A percentile compares a stretch with the other conserved stretches of the same genome.
These are phyloP conservation scores for Lasaia peninsularis DNA, from an alignment of 1,140 invertebrate genomes.

Conservation along the genomic window DNA sequence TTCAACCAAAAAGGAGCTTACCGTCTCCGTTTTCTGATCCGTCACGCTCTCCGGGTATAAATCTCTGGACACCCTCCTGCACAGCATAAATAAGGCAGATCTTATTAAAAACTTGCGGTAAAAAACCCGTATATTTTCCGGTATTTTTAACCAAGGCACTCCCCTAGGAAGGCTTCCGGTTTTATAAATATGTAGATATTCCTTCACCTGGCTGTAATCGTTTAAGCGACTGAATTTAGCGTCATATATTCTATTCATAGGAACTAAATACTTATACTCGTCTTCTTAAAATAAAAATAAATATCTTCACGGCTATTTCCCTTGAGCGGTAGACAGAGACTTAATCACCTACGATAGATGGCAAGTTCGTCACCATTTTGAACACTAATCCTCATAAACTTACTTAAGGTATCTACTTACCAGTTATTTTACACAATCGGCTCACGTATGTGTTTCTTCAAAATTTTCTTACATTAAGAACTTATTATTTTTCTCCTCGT, in stretches of 20 bases:
- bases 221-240: slow-evolving; percentile 63
- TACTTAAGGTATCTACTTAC: too few relatives aligned
- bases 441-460: too few relatives aligned
- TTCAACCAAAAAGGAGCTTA: slow-evolving; percentile 16
- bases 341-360: too few relatives aligned
- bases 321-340: too few relatives aligned
- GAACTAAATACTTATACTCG: slow-evolving; percentile 62
- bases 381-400: too few relatives aligned
- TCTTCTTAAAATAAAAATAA: too few relatives aligned
- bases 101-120: slow-evolving; percentile 71
- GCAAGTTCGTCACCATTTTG: too few relatives aligned
- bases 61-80: slow-evolving; percentile 53
- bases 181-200: slow-evolving; percentile 76
- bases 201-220: slow-evolving; percentile 61
- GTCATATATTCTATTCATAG: slow-evolving; percentile 64
- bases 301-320: too few relatives aligned
- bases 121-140: slow-evolving; percentile 65
- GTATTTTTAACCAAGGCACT: slow-evolving; percentile 63
- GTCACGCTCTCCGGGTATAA: slow-evolving; percentile 67
- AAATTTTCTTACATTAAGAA: too few relatives aligned
- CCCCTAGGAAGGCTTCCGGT: slow-evolving; percentile 66
- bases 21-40: slow-evolving; percentile 41
- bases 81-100: slow-evolving; percentile 71
- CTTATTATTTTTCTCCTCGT: too few relatives aligned
- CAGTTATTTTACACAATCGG: too few relatives aligned